phyloP scores from a whole-genome alignment of 92 coral and sea anemone species.

The Phenganax subtilis region DNA sequence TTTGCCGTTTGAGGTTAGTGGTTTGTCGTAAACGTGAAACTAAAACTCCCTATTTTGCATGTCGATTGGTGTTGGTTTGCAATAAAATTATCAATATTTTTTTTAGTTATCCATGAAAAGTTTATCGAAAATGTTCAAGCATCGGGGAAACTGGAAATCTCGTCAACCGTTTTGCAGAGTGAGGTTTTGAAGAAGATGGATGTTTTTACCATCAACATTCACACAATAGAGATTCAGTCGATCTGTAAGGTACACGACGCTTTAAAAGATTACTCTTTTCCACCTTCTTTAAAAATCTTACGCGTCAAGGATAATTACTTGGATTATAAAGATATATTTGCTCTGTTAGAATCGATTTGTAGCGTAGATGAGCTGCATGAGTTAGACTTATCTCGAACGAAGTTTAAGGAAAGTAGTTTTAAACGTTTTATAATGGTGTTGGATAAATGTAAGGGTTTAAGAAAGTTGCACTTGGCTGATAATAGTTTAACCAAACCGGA shows the following conservation, averaged over 20 bases:
- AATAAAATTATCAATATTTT: background rate
- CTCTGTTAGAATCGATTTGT: background rate
- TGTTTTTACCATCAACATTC: background rate
- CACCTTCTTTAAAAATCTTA: background rate
- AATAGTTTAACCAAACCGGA: conserved; percentile 13
- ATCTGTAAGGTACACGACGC: background rate
- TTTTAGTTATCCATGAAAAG: background rate
- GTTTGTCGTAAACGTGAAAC: no score
- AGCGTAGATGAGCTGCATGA: background rate
- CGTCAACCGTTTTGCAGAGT: background rate
- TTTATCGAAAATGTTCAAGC: background rate
- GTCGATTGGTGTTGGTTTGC: background rate
- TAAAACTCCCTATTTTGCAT: no score
- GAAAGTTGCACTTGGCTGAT: background rate
- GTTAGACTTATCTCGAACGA: conserved; percentile 6
- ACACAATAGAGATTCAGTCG: background rate
- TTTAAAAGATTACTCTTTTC: background rate
- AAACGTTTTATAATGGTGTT: background rate
- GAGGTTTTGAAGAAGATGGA: background rate
- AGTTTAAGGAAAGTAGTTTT: background rate
- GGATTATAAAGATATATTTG: background rate
- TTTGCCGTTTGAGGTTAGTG: no score
- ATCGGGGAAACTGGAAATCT: background rate
- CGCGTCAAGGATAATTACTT: background rate
- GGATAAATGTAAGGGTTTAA: background rate